These are phyloP conservation scores for Octomys mimax DNA, from an alignment of 2,797 vertebrate species.

Conservation along the genomic window DNA sequence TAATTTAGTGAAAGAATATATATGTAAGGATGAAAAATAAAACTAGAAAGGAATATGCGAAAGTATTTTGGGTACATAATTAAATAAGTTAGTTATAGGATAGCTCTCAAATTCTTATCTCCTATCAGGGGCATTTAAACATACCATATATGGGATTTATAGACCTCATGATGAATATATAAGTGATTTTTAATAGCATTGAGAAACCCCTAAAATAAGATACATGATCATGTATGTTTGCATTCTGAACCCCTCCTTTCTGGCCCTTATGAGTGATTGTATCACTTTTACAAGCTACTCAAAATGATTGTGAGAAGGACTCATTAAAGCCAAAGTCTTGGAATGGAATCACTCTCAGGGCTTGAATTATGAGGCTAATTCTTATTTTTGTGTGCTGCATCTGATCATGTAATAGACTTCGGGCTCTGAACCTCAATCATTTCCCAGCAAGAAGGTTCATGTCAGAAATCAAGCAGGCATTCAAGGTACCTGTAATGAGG, in stretches of 20 bases:
- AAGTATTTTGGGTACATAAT: neutral
- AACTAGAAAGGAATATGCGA: neutral
- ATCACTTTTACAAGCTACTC: neutral
- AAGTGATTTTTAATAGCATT: neutral
- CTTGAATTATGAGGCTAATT: neutral
- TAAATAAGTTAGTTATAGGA: neutral
- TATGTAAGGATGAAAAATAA: neutral
- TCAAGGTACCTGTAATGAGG: neutral
- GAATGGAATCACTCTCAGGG: neutral
- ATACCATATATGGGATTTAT: neutral
- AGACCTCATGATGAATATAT: neutral
- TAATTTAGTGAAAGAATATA: neutral
- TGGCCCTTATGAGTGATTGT: fast-evolving
- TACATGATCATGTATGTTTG: neutral
- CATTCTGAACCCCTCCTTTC: neutral
- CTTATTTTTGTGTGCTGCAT: neutral
- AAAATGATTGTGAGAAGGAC: neutral
- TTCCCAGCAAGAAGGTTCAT: neutral
- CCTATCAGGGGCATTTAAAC: neutral
- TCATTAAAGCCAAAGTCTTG: neutral
- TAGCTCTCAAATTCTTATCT: neutral
- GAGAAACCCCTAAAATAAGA: neutral
- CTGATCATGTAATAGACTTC: neutral
- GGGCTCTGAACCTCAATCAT: neutral
- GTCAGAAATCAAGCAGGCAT: neutral